Percentiles rank a stretch among this genome's conserved stretches.
These are phyloP conservation scores for Mythimna lalbum DNA, from an alignment of 2,888 invertebrate genomes.

Conservation along the genomic window DNA sequence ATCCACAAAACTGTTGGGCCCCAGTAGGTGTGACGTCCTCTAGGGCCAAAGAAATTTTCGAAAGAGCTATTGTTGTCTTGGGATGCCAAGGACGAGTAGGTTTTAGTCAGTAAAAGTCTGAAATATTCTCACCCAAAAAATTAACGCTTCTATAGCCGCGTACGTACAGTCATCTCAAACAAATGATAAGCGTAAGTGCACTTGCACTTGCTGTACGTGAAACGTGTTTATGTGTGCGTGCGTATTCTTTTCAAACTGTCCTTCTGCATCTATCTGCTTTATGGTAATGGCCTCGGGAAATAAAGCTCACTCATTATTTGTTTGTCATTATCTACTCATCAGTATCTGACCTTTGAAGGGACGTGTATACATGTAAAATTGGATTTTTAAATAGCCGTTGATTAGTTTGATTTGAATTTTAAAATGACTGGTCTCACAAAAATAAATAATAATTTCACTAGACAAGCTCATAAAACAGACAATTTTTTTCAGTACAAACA, in stretches of 20 bases:
- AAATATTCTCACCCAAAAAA: background rate
- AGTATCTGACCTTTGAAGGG: slow-evolving; percentile 38
- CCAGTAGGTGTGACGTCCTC: too few species aligned
- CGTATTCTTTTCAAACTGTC: background rate
- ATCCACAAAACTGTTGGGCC: too few species aligned
- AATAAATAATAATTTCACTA: background rate
- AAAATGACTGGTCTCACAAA: background rate
- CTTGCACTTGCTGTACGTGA: background rate
- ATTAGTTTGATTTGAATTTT: slow-evolving; percentile 17
- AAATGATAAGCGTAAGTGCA: background rate
- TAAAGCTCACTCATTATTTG: slow-evolving; percentile 34
- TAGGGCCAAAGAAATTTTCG: too few species aligned
- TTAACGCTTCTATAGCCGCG: background rate
- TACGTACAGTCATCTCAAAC: background rate
- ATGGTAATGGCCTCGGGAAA: slow-evolving; percentile 5
- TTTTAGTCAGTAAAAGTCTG: background rate
- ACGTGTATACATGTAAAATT: slow-evolving; percentile 24
- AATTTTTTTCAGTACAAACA: background rate
- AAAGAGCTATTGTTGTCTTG: too few species aligned
- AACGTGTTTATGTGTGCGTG: background rate
- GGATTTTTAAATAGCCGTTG: slow-evolving; percentile 18
- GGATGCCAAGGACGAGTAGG: too few species aligned
- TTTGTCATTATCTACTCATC: slow-evolving; percentile 45
- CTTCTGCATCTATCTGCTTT: background rate
- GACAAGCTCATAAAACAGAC: too few species aligned